Conservation (phyloP, 2,113 vertebrate genomes). For the Martes martes region DNA sequence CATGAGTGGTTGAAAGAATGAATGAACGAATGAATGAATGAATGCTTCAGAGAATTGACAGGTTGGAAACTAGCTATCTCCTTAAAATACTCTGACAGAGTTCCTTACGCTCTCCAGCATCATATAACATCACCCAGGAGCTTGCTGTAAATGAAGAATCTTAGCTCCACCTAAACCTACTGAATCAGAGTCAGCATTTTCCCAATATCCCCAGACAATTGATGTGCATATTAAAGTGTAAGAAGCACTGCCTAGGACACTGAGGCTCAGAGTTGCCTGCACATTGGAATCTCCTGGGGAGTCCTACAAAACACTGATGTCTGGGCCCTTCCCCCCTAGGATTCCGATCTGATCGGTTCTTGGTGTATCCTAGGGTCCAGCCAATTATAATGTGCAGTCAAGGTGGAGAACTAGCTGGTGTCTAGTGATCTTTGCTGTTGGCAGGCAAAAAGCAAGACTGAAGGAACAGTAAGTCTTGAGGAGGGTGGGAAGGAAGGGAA, state of each 20-base stretch:
- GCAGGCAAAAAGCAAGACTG: no score
- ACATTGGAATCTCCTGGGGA: neutral
- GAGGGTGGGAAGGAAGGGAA: neutral
- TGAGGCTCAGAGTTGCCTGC: neutral
- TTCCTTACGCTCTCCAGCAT: neutral
- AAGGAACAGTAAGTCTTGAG: neutral
- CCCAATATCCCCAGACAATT: fast-evolving
- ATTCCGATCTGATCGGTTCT: neutral
- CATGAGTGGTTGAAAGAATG: neutral
- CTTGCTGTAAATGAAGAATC: neutral
- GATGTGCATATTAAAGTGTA: fast-evolving
- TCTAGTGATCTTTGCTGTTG: no score
- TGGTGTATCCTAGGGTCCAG: neutral
- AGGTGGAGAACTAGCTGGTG: neutral
- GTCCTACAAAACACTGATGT: neutral
- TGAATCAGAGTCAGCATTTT: neutral
- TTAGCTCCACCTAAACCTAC: no score
- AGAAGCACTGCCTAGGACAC: neutral
- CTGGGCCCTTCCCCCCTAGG: neutral
- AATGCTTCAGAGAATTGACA: neutral
- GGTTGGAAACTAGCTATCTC: neutral
- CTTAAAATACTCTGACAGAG: neutral
- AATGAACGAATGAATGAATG: neutral
- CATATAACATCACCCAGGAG: no score
- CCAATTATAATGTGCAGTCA: neutral